Evolutionary conservation across 2,888 invertebrate genomes (phyloP).

Genomic region (Beris chalybata): DNA sequence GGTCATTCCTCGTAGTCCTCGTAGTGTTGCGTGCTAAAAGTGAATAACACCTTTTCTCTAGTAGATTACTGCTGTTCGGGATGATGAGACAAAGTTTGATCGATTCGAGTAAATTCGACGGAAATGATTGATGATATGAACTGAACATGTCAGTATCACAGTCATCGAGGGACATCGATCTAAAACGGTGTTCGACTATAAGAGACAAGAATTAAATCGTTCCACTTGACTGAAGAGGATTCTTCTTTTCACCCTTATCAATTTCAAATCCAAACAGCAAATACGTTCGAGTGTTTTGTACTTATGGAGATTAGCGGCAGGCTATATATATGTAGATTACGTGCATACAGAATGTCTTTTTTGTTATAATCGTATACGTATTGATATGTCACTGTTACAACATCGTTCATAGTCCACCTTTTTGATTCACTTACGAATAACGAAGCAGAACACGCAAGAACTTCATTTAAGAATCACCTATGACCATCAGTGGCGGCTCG

Average conservation of each 20-base stretch:
- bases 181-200: neutral
- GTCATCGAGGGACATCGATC: conserved; percentile 13
- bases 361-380: no score
- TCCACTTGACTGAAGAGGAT: conserved; percentile 13
- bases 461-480: no score
- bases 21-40: conserved; percentile 15
- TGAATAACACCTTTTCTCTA: conserved; percentile 22
- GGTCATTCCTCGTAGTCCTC: conserved; percentile 5
- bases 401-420: no score
- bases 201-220: conserved; percentile 20
- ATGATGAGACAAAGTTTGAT: conserved; percentile 18
- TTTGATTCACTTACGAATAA: no score
- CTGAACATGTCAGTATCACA: conserved; percentile 18
- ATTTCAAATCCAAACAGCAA: no score
- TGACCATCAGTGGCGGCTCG: no score
- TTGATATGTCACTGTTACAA: no score
- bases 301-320: neutral
- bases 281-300: neutral
- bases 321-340: neutral
- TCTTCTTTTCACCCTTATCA: no score
- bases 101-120: conserved; percentile 13
- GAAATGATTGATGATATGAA: conserved; percentile 29
- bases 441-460: no score
- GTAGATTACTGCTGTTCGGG: conserved; percentile 8
- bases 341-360: no score